These are phyloP conservation scores for Trachelus troglodyta DNA, from an alignment of 2,888 invertebrate genomes.

Conservation along the genomic window DNA sequence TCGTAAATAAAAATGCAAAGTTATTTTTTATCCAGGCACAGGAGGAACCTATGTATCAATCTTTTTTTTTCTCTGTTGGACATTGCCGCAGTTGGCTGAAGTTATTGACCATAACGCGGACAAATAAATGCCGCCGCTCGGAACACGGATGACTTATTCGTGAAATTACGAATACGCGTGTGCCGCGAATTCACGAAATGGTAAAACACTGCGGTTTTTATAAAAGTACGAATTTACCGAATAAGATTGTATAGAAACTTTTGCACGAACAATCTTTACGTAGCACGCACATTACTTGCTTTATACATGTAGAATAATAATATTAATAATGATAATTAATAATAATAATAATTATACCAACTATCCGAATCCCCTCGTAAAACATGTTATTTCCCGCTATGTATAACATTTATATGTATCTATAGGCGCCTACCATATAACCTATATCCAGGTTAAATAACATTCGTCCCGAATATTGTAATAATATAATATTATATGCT, in stretches of 20 bases:
- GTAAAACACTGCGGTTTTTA: conserved; percentile 1
- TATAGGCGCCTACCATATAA: conserved; percentile 45
- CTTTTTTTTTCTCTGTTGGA: neutral
- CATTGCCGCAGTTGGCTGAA: neutral
- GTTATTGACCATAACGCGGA: neutral
- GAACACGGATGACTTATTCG: neutral
- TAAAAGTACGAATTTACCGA: conserved; percentile 3
- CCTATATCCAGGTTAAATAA: conserved; percentile 54
- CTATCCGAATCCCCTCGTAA: conserved; percentile 52
- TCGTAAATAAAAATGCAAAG: conserved; percentile 36
- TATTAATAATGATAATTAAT: conserved; percentile 28
- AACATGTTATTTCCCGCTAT: conserved; percentile 51
- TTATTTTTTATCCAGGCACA: conserved; percentile 37
- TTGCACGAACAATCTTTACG: neutral
- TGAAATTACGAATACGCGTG: neutral
- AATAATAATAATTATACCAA: conserved; percentile 44
- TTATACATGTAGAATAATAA: conserved; percentile 14
- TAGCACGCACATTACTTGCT: neutral
- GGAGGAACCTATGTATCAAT: conserved; percentile 31
- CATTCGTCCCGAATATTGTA: conserved; percentile 57
- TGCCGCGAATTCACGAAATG: neutral
- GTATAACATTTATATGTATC: conserved; percentile 47
- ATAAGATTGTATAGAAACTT: neutral
- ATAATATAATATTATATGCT: conserved; percentile 48
- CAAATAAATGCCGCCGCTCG: neutral